Conservation (phyloP, 2,113 vertebrate species). For the Zonotrichia leucophrys region DNA sequence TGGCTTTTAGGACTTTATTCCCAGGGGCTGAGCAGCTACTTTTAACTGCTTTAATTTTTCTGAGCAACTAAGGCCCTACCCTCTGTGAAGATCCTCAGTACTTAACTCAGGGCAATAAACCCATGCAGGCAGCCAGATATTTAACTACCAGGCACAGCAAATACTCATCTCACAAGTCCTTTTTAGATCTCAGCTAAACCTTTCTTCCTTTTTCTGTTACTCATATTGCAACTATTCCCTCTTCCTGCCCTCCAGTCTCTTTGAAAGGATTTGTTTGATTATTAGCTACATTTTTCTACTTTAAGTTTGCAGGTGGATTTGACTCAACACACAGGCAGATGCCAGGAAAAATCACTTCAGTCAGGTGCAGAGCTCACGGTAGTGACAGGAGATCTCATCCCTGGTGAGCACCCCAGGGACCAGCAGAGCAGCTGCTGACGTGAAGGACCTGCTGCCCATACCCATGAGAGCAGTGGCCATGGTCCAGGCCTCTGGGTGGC, state of each 20-base stretch:
- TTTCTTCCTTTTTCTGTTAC: neutral
- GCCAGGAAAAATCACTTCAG: neutral
- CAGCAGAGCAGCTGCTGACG: fast-evolving
- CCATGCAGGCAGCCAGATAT: neutral
- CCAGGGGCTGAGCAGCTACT: neutral
- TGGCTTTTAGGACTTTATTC: neutral
- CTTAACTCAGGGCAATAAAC: neutral
- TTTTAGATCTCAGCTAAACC: neutral
- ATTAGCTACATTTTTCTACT: neutral
- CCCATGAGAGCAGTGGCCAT: neutral
- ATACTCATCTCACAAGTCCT: neutral
- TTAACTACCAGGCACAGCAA: neutral
- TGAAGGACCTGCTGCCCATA: fast-evolving
- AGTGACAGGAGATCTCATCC: neutral
- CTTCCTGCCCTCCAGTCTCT: neutral
- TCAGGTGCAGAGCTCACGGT: neutral
- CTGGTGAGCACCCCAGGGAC: fast-evolving
- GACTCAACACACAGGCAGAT: neutral
- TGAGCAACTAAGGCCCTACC: neutral
- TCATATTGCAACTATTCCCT: neutral
- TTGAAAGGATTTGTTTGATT: neutral
- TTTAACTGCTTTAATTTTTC: constrained; percentile 12
- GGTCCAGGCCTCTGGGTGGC: neutral
- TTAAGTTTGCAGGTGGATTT: neutral
- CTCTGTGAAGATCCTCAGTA: neutral